Conservation (phyloP, 2,888 invertebrate genomes). For the Quadriops clusia region DNA sequence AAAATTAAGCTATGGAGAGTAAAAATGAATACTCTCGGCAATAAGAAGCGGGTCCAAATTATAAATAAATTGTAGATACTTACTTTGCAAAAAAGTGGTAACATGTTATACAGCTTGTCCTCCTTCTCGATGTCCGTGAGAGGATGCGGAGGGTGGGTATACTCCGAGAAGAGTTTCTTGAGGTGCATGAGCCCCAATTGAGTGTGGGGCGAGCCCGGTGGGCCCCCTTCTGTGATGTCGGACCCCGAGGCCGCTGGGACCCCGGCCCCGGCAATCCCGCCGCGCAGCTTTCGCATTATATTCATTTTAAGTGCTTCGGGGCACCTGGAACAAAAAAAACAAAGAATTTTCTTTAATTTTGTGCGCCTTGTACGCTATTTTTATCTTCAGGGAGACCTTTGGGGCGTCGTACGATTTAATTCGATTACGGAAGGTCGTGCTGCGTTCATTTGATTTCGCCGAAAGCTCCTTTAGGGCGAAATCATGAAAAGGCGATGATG, state of each 20-base stretch:
- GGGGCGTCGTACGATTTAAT: too few relatives aligned
- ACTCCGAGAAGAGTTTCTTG: conserved; percentile 91
- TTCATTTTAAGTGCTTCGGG: conserved; percentile 73
- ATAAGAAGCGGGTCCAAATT: not conserved
- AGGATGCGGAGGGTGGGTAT: conserved; percentile 76
- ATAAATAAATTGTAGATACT: too few relatives aligned
- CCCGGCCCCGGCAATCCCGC: conserved; percentile 41
- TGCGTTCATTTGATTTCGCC: too few relatives aligned
- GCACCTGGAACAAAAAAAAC: too few relatives aligned
- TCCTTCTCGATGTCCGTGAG: conserved; percentile 74
- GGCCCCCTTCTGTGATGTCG: conserved; percentile 47
- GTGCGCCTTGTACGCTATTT: too few relatives aligned
- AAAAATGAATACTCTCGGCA: too few relatives aligned
- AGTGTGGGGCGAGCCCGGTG: conserved; percentile 61
- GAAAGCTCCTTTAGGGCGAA: too few relatives aligned
- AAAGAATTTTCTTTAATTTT: too few relatives aligned
- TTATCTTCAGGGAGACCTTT: too few relatives aligned
- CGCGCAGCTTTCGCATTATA: conserved; percentile 83
- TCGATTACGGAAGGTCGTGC: too few relatives aligned
- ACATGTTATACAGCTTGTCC: conserved; percentile 91
- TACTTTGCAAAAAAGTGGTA: conserved; percentile 96
- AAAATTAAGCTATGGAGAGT: too few relatives aligned
- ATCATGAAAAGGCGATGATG: too few relatives aligned
- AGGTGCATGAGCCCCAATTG: conserved; percentile 92
- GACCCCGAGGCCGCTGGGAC: conserved; percentile 38